Percentiles rank a stretch among this genome's conserved stretches.
Evolutionary conservation across 2,113 vertebrate species (phyloP).

Genomic region (Pachycephala philippinensis): DNA sequence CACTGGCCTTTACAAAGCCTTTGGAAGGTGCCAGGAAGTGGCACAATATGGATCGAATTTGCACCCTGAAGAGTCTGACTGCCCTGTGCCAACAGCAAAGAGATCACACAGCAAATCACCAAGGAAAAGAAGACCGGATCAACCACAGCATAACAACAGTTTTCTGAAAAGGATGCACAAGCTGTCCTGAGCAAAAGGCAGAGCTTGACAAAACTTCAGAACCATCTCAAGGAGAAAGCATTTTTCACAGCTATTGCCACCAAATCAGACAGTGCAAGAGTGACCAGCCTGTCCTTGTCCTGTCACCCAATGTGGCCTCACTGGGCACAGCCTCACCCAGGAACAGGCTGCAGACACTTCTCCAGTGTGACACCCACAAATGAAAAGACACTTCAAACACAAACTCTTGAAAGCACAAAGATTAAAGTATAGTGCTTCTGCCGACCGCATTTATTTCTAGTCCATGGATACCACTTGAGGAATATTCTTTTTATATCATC

Average conservation of each 20-base stretch:
- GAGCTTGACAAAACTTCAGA: not conserved
- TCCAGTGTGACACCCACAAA: not conserved
- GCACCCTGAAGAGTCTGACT: not conserved
- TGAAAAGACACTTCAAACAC: not conserved
- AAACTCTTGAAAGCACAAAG: not conserved
- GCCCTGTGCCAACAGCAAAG: not conserved
- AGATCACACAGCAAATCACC: not conserved
- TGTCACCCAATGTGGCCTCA: rapidly evolving
- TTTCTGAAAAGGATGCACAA: not conserved
- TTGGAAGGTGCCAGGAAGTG: not conserved
- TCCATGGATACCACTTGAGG: not conserved
- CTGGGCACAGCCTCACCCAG: not conserved
- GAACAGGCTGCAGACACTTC: not conserved
- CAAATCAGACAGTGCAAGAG: not conserved
- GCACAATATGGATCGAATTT: not conserved
- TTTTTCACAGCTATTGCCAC: not conserved
- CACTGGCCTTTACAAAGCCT: not conserved
- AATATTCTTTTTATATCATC: not conserved
- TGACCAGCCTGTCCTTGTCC: not conserved
- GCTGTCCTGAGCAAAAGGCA: not conserved
- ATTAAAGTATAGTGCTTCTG: not conserved
- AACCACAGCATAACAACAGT: not conserved
- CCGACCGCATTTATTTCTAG: not conserved
- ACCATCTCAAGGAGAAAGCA: not conserved
- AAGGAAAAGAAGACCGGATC: not conserved